Percentiles rank a stretch among this genome's conserved stretches.
Conservation (phyloP, 2,113 vertebrate species). For the Argyrosomus japonicus region DNA sequence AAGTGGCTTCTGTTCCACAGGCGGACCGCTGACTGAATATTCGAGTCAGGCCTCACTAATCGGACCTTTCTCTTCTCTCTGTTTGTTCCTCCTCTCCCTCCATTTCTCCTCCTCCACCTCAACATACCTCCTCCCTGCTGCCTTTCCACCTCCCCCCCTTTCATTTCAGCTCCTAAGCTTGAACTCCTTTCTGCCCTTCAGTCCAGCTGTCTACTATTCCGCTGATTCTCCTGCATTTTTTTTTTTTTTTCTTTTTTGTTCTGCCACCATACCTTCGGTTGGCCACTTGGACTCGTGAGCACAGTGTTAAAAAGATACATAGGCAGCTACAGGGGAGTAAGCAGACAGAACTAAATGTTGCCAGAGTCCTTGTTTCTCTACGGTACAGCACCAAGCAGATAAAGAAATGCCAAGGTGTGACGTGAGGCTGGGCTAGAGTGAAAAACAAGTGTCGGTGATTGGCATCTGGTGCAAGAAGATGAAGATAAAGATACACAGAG, state of each 20-base stretch:
- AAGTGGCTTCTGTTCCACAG: constrained; percentile 90
- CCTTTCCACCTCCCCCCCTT: background rate
- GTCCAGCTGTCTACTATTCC: constrained; percentile 41
- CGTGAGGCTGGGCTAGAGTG: constrained; percentile 65
- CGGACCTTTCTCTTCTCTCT: constrained; percentile 41
- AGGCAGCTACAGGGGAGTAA: constrained; percentile 78
- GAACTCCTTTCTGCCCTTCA: constrained; percentile 27
- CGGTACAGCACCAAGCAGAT: constrained; percentile 81
- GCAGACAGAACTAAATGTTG: constrained; percentile 70
- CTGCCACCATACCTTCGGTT: constrained; percentile 62
- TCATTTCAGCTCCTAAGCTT: constrained; percentile 2
- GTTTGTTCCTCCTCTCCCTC: constrained; percentile 39
- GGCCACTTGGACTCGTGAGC: constrained; percentile 81
- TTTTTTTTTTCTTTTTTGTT: constrained; percentile 39
- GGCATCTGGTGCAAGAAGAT: constrained; percentile 72
- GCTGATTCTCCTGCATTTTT: constrained; percentile 42
- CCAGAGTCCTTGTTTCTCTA: constrained; percentile 66
- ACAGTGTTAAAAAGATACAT: constrained; percentile 83
- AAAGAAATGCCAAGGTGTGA: constrained; percentile 67
- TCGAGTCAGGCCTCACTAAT: constrained; percentile 53
- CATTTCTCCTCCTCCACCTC: constrained; percentile 2
- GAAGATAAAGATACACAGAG: constrained; percentile 75
- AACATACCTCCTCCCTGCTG: constrained; percentile 1
- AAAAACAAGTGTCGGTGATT: constrained; percentile 62
- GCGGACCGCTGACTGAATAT: constrained; percentile 62